A percentile compares a stretch with the other conserved stretches of the same genome.
These are phyloP conservation scores for Lasiommata megera DNA, from an alignment of 2,888 invertebrate species.

Conservation along the genomic window DNA sequence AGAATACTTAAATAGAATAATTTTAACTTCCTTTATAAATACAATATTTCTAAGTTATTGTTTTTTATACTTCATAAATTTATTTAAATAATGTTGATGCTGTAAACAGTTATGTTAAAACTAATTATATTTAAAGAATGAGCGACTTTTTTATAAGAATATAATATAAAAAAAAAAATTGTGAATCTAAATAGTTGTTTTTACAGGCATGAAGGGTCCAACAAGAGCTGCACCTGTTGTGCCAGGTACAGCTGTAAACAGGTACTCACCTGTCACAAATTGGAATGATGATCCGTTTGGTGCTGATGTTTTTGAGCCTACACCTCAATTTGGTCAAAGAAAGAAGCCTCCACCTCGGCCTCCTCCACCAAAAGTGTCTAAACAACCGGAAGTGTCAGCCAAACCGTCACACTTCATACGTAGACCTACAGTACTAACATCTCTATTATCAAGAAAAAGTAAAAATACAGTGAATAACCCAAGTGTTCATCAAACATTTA, in stretches of 20 bases:
- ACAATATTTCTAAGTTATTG: too few species aligned
- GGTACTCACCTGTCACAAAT: conserved; percentile 80
- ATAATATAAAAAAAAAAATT: too few species aligned
- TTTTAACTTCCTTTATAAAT: too few species aligned
- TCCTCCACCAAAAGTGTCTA: conserved; percentile 82
- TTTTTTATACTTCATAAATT: too few species aligned
- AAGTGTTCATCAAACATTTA: conserved; percentile 41
- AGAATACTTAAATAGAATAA: too few species aligned
- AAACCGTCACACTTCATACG: conserved; percentile 79
- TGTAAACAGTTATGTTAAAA: too few species aligned
- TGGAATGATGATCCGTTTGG: conserved; percentile 78
- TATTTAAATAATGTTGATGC: too few species aligned
- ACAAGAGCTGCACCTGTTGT: conserved; percentile 81
- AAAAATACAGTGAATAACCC: conserved; percentile 47
- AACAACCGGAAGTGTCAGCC: conserved; percentile 62
- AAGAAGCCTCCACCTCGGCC: conserved; percentile 88
- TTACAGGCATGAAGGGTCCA: conserved; percentile 84
- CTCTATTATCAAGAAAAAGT: conserved; percentile 64
- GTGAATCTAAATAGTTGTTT: too few species aligned
- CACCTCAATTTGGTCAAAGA: conserved; percentile 72
- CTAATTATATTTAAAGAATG: too few species aligned
- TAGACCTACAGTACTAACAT: conserved; percentile 70
- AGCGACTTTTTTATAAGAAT: too few species aligned
- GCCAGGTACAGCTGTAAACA: conserved; percentile 59
- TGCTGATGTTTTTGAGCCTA: conserved; percentile 73